Evolutionary conservation across 2,888 invertebrate genomes (phyloP), one percentile per base, ranked within the genome.

Genomic region (Pyrgus malvae): DNA sequence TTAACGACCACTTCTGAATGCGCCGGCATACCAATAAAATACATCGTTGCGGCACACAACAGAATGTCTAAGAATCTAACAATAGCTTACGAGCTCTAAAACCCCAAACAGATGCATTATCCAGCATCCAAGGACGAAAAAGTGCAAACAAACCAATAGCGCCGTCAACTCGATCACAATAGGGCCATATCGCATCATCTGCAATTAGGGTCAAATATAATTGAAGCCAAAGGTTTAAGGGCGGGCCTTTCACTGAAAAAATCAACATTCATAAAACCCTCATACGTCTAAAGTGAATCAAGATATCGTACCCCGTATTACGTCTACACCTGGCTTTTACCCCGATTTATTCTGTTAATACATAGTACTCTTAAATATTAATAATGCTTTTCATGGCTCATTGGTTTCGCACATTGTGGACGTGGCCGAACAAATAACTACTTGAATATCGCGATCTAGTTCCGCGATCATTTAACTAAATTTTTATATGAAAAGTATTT

Each of bases 151-250:
- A 75, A 76, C 76, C 80, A 82, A 85, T 84, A 83, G 75, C 69
- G 74, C 66, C 81, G 82, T 86, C 86, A 86, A 84, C 69, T 76
- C 59, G 63, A 70, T 70, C 65, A 88, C 85, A 88, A 88, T 81
- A 61, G 68, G 48, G 55, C 65, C 78, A 58, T 89, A 89, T 89
- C 89, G 72, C 84, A 83, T 86, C 88, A 90, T 89, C 89, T 85
- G 74, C 85, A 88, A 88, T 89, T 86, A 87, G 88, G 89, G 89
- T 87, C 80, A 84, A 74, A 76, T 80, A 87, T 88, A 89, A 89
- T 87, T 86, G 86, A 83, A 82, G 83, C 74, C 72, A 79, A 84
- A 79, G 77, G 83, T 82, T 79, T 80, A 78, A 83, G 78, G 83
- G 85, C 78, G 82, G 74, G 78, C 69, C 76, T 78, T 78, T 72